A percentile compares a stretch with the other conserved stretches of the same genome.
Conservation (phyloP, 2,113 vertebrate species). For the Onychostoma macrolepis region DNA sequence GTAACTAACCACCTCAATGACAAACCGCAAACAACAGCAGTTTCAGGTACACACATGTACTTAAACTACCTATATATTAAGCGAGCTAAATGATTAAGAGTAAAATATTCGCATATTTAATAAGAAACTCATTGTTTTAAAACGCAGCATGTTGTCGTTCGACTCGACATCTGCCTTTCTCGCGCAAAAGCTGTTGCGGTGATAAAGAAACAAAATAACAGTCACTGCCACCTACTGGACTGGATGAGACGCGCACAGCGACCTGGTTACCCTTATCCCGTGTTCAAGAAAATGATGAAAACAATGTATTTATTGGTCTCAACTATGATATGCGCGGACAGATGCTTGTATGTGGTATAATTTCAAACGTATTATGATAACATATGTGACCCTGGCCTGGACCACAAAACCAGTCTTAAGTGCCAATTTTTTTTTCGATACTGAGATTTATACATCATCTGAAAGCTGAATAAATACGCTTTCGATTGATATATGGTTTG, state of each 20-base stretch:
- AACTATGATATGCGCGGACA: not conserved
- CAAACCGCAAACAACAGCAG: not conserved
- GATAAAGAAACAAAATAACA: not conserved
- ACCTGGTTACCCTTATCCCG: not conserved
- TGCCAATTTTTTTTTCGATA: too few species aligned
- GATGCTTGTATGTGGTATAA: not conserved
- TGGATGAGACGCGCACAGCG: not conserved
- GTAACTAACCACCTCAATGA: not conserved
- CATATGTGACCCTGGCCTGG: too few species aligned
- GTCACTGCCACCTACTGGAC: conserved; percentile 6
- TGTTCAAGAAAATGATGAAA: not conserved
- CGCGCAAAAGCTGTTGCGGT: too few species aligned
- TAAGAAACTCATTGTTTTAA: not conserved
- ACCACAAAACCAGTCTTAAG: too few species aligned
- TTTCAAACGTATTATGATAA: not conserved
- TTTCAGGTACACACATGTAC: not conserved
- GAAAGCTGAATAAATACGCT: too few species aligned
- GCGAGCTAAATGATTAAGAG: not conserved
- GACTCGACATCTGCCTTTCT: not conserved
- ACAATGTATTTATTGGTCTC: not conserved
- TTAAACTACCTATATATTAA: not conserved
- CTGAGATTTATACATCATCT: too few species aligned
- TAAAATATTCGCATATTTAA: not conserved
- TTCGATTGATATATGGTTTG: too few species aligned
- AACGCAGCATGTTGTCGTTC: not conserved